Base-by-base conservation (phyloP, 2,797 vertebrate genomes). In the Epinephelus awoara region DNA sequence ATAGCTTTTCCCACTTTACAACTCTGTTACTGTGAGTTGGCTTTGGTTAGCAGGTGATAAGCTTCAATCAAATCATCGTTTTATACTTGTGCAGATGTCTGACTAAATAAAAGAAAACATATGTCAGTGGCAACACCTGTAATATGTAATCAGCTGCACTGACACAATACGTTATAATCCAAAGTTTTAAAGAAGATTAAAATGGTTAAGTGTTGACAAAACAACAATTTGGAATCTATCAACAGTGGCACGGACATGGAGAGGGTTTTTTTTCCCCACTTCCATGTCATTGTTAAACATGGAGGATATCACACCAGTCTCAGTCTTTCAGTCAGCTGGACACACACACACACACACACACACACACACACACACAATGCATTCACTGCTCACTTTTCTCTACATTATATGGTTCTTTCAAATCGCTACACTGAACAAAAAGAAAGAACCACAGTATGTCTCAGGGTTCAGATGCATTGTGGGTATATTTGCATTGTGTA, bases 351-450 rank as follows among this genome's bases (percentile, higher is more conserved):
- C 58, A 72, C 61, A 55, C 27, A 78, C 58, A 77, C 27, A 40
- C 63, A 66, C 27, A 70, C 47, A 75, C 27, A 78, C 58, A 77
- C 64, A 34, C 62, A 65, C 54, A 84, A 52, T 46, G 66, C 40
- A 55, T 79, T 59, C 46, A 52, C 69, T 76, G 73, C 86, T 80
- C 77, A 66, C 61, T 65, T 85, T 77, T 11, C 67, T 75, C 68
- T 75, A 74, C 67, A 84, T 75, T 77, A 84, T 78, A 75, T 75
- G 65, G 51, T 71, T 85, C 81, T 89, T 88, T 89, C 49, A 72
- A 46, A 77, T 67, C 3, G n/a, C 72, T 77, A 72, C 77, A 70
- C n/a, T 65, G 67, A 71, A 57, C 58, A 67, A 67, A 79, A 50
- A 80, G 50, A 87, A 83, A 79, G 42, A 52, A 56, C 19, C 71